Base-by-base conservation (phyloP, 2,888 invertebrate species). In the Amblyteles armatorius region DNA sequence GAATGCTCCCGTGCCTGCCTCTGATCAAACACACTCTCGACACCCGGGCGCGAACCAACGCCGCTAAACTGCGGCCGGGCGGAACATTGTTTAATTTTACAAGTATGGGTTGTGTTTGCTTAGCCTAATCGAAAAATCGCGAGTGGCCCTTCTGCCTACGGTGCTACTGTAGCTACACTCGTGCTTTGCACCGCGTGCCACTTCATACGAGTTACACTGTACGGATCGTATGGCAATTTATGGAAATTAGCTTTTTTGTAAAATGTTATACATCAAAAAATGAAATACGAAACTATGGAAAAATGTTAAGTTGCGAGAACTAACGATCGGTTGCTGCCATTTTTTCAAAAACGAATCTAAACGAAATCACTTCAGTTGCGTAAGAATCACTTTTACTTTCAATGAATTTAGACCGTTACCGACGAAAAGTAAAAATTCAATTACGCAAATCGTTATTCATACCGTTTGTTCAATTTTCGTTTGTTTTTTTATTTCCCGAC, bases 71-170 rank as follows among this genome's bases (percentile, higher is more conserved):
- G 22, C 36, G 50, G 76, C 22, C 29, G 69, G 40, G n/a, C 55
- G 16, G n/a, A 16, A 55, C 63, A 76, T 52, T 85, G 81, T 86
- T 85, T 82, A 78, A 67, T 80, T 83, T 85, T 84, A 80, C 88
- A 81, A 82, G 86, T 88, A 67, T 22, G 57, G 44, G 50, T 29
- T 84, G 77, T 91, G 90, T 91, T 91, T 91, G 87, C 88, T 65
- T 86, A 88, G 88, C 87, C 87, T 91, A 91, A 91, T 91, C 89
- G 91, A 91, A 91, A 91, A 90, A 91, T 90, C 87, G 88, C 89
- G 90, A 91, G 90, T 90, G 85, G 82, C 80, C 78, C 72, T 55
- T 79, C 78, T 74, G 36, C 72, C 60, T 16, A 19, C 65, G 33
- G n/a, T 16, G 26, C 36, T 16, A 26, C 48, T 33, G 33, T 29